These are phyloP conservation scores for Irena cyanogastra DNA, from an alignment of 2,113 vertebrate genomes.

Conservation along the genomic window DNA sequence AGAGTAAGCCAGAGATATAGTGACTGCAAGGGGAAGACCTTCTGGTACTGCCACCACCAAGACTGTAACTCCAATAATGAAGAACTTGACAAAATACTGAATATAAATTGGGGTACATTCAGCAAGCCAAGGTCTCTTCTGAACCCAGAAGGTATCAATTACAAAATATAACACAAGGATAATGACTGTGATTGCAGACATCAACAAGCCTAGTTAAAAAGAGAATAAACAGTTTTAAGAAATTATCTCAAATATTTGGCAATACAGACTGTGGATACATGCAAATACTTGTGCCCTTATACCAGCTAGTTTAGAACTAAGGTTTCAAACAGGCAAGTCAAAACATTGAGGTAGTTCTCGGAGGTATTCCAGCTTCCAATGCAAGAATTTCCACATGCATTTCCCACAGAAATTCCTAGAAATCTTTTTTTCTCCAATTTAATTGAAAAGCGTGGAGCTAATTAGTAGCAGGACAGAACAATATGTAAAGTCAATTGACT, in stretches of 20 bases:
- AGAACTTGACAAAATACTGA: conserved; percentile 99
- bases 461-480: background rate
- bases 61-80: conserved; percentile 98
- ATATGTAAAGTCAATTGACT: background rate
- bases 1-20: conserved; percentile 96
- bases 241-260: background rate
- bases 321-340: background rate
- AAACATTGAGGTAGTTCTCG: background rate
- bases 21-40: conserved; percentile 96
- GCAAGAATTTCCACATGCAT: background rate
- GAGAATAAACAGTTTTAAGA: conserved; percentile 9
- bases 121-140: conserved; percentile 87
- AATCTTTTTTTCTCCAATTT: background rate
- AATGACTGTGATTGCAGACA: conserved; percentile 97
- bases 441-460: background rate
- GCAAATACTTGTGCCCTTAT: background rate
- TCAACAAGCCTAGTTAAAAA: conserved; percentile 84
- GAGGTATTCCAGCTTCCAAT: background rate
- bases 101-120: conserved; percentile 96
- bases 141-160: conserved; percentile 93
- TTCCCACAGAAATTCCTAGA: background rate
- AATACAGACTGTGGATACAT: background rate
- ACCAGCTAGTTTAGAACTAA: background rate
- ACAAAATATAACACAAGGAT: conserved; percentile 96
- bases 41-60: conserved; percentile 97